Conservation (phyloP, 2,888 invertebrate genomes). For the Stenichneumon culpator region DNA sequence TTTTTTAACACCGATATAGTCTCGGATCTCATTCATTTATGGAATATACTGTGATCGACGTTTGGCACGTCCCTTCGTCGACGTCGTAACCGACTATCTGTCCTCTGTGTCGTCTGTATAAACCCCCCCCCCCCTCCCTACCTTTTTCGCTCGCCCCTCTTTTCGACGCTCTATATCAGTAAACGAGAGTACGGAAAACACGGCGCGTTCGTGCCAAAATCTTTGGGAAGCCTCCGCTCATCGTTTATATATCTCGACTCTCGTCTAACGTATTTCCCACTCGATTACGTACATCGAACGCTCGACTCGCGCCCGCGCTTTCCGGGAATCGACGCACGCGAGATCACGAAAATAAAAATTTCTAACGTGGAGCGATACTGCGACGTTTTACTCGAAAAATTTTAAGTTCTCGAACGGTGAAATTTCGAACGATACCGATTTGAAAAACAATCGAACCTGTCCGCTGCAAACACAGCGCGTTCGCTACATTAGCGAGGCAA, state of each 20-base stretch:
- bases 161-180: background rate
- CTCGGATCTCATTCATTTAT: background rate
- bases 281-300: slow-evolving; percentile 28
- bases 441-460: background rate
- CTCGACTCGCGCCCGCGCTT: slow-evolving; percentile 1
- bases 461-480: background rate
- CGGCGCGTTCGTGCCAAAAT: slow-evolving; percentile 35
- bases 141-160: background rate
- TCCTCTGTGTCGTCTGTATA: background rate
- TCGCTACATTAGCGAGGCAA: too few species aligned
- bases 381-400: slow-evolving; percentile 8
- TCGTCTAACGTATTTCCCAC: background rate
- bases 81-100: background rate
- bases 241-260: slow-evolving; percentile 4
- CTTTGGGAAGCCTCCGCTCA: background rate
- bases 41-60: background rate
- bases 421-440: background rate
- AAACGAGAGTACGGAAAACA: background rate
- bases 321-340: slow-evolving; percentile 16
- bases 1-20: background rate
- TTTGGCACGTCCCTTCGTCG: slow-evolving; percentile 3
- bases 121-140: background rate
- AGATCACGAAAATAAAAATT: slow-evolving; percentile 32
- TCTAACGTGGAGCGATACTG: background rate
- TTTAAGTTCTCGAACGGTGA: background rate